Evolutionary conservation across 2,797 vertebrate species (phyloP).

Genomic region (Fratercula arctica): DNA sequence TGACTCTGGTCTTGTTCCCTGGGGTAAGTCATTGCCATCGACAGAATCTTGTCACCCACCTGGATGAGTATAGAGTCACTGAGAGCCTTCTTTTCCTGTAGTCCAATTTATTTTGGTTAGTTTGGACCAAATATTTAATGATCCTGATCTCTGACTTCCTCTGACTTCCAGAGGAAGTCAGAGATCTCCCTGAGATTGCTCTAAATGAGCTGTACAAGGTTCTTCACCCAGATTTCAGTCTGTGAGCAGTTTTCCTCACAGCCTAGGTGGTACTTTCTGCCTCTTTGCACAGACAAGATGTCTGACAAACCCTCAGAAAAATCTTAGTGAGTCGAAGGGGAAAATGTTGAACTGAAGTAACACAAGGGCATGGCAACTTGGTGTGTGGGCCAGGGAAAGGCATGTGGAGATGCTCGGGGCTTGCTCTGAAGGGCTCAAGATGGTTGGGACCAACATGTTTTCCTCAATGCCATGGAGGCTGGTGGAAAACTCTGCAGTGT

Average conservation of each 20-base stretch:
- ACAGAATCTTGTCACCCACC: neutral
- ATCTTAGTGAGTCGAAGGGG: neutral
- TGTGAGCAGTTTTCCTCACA: neutral
- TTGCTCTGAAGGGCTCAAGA: neutral
- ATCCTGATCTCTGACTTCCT: neutral
- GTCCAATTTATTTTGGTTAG: neutral
- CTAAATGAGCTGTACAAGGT: neutral
- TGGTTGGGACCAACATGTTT: neutral
- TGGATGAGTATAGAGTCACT: neutral
- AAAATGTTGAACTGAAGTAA: neutral
- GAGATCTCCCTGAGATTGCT: neutral
- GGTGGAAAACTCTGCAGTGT: neutral
- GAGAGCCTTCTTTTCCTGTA: neutral
- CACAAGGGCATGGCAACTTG: neutral
- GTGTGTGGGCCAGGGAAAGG: neutral
- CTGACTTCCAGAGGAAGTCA: neutral
- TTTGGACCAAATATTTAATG: neutral
- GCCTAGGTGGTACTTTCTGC: neutral
- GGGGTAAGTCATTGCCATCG: neutral
- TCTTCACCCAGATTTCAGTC: neutral
- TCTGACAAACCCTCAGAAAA: neutral
- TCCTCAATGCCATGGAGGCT: rapidly evolving
- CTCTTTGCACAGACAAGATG: neutral
- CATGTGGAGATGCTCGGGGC: neutral
- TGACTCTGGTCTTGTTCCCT: neutral